A percentile compares a stretch with the other conserved stretches of the same genome.
These are phyloP conservation scores for Sinocyclocheilus anshuiensis DNA, from an alignment of 2,113 vertebrate species.

Conservation along the genomic window DNA sequence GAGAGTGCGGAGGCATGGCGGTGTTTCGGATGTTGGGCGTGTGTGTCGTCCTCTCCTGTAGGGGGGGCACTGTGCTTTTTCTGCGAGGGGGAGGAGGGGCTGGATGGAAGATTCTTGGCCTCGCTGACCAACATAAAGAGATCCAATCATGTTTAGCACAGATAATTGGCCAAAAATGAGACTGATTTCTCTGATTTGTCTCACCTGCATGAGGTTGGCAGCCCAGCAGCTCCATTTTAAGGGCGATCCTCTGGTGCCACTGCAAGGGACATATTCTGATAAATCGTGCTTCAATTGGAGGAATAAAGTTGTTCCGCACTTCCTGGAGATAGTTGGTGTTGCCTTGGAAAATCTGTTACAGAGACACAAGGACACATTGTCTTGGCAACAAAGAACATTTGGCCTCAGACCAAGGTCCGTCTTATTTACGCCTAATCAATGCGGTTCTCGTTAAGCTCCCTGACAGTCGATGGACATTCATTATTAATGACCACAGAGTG, in stretches of 20 bases:
- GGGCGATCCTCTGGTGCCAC: slow-evolving; percentile 93
- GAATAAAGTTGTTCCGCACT: slow-evolving; percentile 98
- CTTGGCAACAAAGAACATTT: slow-evolving; percentile 53
- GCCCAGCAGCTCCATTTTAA: slow-evolving; percentile 94
- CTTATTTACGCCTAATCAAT: slow-evolving; percentile 58
- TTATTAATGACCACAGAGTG: slow-evolving; percentile 67
- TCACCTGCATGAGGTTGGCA: slow-evolving; percentile 85
- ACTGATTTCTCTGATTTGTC: background rate
- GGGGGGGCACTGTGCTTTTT: slow-evolving; percentile 70
- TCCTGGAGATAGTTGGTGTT: slow-evolving; percentile 91
- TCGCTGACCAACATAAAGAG: slow-evolving; percentile 60
- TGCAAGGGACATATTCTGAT: slow-evolving; percentile 86
- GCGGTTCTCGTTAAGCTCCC: slow-evolving; percentile 35
- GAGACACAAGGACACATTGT: slow-evolving; percentile 48
- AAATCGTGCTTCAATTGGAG: slow-evolving; percentile 88
- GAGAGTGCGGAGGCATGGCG: slow-evolving; percentile 85
- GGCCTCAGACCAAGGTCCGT: slow-evolving; percentile 51
- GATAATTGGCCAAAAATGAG: background rate
- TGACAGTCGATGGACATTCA: slow-evolving; percentile 70
- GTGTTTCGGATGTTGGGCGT: slow-evolving; percentile 87
- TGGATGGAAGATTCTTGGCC: slow-evolving; percentile 59
- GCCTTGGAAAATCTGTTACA: slow-evolving; percentile 89
- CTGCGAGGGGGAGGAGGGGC: slow-evolving; percentile 67
- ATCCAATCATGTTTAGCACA: background rate
- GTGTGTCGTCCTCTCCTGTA: slow-evolving; percentile 81